These are phyloP conservation scores for Troides oblongomaculatus DNA, from an alignment of 2,888 invertebrate genomes.

Conservation along the genomic window DNA sequence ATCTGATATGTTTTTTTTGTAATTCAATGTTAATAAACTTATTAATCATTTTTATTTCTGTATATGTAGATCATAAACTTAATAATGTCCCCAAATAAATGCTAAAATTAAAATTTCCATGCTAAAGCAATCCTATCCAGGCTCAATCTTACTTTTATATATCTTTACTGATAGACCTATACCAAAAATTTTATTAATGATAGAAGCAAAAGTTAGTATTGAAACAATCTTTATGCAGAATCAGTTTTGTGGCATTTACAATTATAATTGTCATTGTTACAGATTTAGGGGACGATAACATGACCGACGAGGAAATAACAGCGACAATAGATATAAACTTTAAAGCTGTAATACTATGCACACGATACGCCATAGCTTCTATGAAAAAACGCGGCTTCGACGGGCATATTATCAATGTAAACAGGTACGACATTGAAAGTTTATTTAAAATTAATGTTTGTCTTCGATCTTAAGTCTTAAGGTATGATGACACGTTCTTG, in stretches of 20 bases:
- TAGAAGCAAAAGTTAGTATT: background rate
- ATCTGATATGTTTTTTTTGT: background rate
- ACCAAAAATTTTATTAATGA: background rate
- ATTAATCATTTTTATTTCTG: no score
- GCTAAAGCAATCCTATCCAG: no score
- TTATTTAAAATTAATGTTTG: background rate
- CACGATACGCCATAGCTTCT: constrained; percentile 66
- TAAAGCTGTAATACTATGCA: constrained; percentile 65
- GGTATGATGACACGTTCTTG: no score
- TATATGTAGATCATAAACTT: no score
- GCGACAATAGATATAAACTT: constrained; percentile 66
- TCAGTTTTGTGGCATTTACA: no score
- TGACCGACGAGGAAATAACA: constrained; percentile 46
- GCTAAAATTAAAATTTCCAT: no score
- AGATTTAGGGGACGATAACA: constrained; percentile 42
- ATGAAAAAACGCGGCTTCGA: constrained; percentile 62
- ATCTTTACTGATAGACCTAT: no score
- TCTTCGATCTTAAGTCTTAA: no score
- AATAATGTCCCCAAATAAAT: no score
- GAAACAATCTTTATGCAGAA: background rate
- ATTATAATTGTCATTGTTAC: constrained; percentile 15
- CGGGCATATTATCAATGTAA: constrained; percentile 73
- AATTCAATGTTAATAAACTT: no score
- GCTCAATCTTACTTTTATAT: no score
- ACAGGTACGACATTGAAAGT: constrained; percentile 50